These are phyloP conservation scores for Microtus montanus DNA, from an alignment of 2,113 vertebrate species.

Conservation along the genomic window DNA sequence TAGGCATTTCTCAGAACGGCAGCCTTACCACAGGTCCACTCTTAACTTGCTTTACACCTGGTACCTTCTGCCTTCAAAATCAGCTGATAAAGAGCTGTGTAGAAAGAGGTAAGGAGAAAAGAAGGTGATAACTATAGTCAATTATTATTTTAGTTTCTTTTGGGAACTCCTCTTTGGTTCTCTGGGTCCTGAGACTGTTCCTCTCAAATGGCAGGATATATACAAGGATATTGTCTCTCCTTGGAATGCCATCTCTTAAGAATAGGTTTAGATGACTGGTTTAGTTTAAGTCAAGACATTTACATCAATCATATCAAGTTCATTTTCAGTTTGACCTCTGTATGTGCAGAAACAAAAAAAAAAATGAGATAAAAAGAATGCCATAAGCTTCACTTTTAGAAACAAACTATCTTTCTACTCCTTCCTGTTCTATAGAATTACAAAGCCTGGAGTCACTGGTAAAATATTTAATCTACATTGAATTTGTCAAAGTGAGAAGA, in stretches of 20 bases:
- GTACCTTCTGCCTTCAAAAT: neutral
- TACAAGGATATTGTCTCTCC: neutral
- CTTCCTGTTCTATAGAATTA: neutral
- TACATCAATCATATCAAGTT: neutral
- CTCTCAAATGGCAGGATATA: neutral
- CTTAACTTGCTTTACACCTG: neutral
- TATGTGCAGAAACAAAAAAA: neutral
- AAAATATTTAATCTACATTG: neutral
- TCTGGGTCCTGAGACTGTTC: neutral
- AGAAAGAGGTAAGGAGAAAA: neutral
- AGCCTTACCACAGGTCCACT: neutral
- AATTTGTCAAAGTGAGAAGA: conserved; percentile 12
- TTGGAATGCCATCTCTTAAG: neutral
- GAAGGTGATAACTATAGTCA: neutral
- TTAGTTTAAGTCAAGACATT: neutral
- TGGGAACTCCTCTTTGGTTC: neutral
- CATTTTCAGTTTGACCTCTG: neutral
- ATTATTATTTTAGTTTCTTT: neutral
- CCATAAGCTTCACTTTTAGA: neutral
- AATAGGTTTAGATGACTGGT: neutral
- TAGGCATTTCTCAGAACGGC: too few species aligned
- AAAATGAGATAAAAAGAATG: neutral
- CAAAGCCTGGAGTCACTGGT: neutral
- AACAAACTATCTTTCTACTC: neutral
- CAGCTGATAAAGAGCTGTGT: neutral